Evolutionary conservation across 2,113 vertebrate species (phyloP), one percentile per base, ranked within the genome.

Genomic region (Cynopterus brachyotis): DNA sequence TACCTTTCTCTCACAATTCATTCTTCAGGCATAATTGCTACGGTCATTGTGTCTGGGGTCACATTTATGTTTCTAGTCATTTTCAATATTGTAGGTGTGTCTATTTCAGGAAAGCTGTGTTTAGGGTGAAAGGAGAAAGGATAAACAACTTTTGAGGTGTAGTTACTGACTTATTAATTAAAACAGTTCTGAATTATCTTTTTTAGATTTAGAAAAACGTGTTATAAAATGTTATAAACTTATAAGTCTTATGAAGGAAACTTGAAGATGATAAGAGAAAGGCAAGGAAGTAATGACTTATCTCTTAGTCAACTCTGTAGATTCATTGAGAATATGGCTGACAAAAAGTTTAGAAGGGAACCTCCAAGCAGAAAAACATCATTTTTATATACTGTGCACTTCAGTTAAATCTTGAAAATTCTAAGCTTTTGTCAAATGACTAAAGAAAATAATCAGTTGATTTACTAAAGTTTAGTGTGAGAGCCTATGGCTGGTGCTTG

Each of bases 371-470:
- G 73, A 40, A 86, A 80, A 75, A 50, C n/a, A 76, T 69, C 28
- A 73, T 60, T 83, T 60, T 78, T 8, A 69, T 80, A 37, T 9
- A 30, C 20, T 64, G 15, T 0, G 53, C 16, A 35, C 24, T 64
- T 89, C 17, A 66, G 40, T 45, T 79, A n/a, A n/a, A 79, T 78
- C 76, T 91, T 89, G 32, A 88, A 81, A 62, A 81, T 87, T 84
- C 35, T 11, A 35, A 75, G 22, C 26, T 55, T 76, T 81, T 50
- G 37, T 30, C 85, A 67, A 57, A 75, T 9, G n/a, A 59, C 12
- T 85, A 22, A 66, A 76, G 16, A 91, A 81, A 50, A 16, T 19
- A 72, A 47, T 72, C 11, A 30, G 55, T 64, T 47, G 75, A 3
- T 84, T 78, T 80, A 35, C 70, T 85, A 3, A 67, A 37, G 1